phyloP scores from a whole-genome alignment of 2,797 vertebrate species.

The Kryptolebias ocellatus region DNA sequence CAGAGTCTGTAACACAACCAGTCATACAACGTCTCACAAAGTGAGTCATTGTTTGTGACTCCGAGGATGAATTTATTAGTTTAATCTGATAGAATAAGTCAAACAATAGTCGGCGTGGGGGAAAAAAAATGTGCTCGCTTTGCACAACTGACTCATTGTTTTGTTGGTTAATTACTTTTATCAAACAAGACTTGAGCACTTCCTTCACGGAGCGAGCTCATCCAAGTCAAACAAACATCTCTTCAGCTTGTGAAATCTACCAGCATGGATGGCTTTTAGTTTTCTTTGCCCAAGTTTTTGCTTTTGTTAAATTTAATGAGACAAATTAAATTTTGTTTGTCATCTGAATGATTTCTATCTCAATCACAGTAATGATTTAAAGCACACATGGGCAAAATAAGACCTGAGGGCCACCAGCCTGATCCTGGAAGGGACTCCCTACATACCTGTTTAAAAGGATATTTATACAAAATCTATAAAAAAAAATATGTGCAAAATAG shows the following conservation, averaged over 20 bases:
- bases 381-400: too few species aligned
- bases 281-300: neutral
- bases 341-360: neutral
- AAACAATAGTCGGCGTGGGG: conserved; percentile 5
- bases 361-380: neutral
- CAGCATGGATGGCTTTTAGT: neutral
- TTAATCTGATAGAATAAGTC: conserved; percentile 14
- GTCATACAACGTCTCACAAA: conserved; percentile 14
- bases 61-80: conserved; percentile 15
- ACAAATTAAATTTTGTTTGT: neutral
- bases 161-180: conserved; percentile 19
- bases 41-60: conserved; percentile 47
- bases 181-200: conserved; percentile 5
- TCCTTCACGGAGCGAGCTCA: conserved; percentile 13
- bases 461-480: too few species aligned
- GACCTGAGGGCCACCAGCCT: too few species aligned
- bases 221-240: conserved; percentile 3
- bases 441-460: too few species aligned
- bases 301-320: neutral
- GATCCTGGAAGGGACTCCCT: too few species aligned
- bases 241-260: neutral
- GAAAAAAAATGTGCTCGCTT: conserved; percentile 2
- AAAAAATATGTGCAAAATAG: too few species aligned
- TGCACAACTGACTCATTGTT: conserved; percentile 33
- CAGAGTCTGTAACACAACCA: conserved; percentile 10